Conservation (phyloP, 2,797 vertebrate genomes). For the Calcarius lapponicus region DNA sequence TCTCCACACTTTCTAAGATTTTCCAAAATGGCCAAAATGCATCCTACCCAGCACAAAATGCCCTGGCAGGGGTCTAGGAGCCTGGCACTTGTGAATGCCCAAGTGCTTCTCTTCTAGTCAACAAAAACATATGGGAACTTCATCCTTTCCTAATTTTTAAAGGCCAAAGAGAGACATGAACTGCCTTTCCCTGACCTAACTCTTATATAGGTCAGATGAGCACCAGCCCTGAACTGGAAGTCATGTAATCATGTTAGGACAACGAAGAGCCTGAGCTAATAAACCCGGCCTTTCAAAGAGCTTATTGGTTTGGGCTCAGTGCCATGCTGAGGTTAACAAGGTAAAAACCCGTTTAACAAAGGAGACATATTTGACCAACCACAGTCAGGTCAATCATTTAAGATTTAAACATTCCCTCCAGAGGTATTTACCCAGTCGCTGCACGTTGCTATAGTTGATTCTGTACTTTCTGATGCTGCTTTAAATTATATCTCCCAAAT, state of each 20-base stretch:
- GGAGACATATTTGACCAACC: constrained; percentile 47
- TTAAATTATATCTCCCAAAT: constrained; percentile 43
- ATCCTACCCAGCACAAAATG: not conserved
- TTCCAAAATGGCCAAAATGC: not conserved
- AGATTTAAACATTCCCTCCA: constrained; percentile 57
- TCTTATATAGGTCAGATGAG: constrained; percentile 33
- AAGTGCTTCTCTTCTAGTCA: not conserved
- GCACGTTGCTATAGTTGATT: not conserved
- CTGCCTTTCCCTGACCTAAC: not conserved
- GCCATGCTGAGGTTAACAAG: constrained; percentile 62
- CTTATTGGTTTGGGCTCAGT: constrained; percentile 60
- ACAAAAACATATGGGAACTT: not conserved
- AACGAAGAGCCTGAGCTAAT: constrained; percentile 40
- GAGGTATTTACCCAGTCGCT: constrained; percentile 35
- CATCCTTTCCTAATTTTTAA: not conserved
- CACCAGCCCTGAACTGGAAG: constrained; percentile 33
- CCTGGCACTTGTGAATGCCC: not conserved
- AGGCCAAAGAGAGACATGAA: not conserved
- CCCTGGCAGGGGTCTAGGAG: not conserved
- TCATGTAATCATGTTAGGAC: constrained; percentile 33
- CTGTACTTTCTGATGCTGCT: constrained; percentile 13
- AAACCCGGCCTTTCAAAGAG: constrained; percentile 38
- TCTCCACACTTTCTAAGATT: not conserved
- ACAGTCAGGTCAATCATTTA: constrained; percentile 38
- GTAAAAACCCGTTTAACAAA: constrained; percentile 53